Percentiles rank a stretch among this genome's conserved stretches.
Evolutionary conservation across 2,888 invertebrate species (phyloP).

Genomic region (Brassicogethes aeneus): DNA sequence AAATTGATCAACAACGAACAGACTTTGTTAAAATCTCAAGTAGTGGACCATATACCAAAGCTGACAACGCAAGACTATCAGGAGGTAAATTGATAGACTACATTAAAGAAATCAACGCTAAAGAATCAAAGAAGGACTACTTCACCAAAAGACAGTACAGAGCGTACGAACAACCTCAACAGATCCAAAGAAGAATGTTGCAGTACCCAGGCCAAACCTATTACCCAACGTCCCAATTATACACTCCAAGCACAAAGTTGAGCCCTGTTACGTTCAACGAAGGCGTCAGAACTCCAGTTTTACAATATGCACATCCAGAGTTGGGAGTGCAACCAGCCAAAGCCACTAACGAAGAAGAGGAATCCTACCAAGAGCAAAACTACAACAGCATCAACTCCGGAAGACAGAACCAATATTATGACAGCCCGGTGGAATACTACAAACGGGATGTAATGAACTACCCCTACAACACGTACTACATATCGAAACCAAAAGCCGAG

Average conservation of each 20-base stretch:
- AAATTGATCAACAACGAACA: conserved; percentile 14
- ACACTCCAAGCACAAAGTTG: conserved; percentile 51
- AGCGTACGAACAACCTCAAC: conserved; percentile 44
- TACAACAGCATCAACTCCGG: conserved; percentile 27
- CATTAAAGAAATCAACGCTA: conserved; percentile 57
- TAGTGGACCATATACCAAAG: conserved; percentile 51
- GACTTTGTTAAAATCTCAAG: conserved; percentile 17
- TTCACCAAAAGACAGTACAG: conserved; percentile 41
- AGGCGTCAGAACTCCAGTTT: conserved; percentile 62
- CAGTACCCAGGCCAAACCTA: conserved; percentile 55
- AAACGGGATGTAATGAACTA: conserved; percentile 47
- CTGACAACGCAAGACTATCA: conserved; percentile 49
- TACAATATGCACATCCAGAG: conserved; percentile 74
- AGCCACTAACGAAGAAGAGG: conserved; percentile 41
- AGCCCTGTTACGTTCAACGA: conserved; percentile 56
- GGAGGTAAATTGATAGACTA: conserved; percentile 55
- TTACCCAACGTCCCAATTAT: conserved; percentile 58
- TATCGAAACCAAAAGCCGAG: conserved; percentile 51
- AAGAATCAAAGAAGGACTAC: conserved; percentile 53
- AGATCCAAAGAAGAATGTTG: conserved; percentile 63
- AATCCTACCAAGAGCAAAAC: conserved; percentile 23
- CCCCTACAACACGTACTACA: conserved; percentile 50
- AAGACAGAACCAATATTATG: conserved; percentile 38
- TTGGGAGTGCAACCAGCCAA: conserved; percentile 69
- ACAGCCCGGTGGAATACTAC: conserved; percentile 42